A percentile compares a stretch with the other conserved stretches of the same genome.
These are phyloP conservation scores for Acomys russatus DNA, from an alignment of 2,797 vertebrate species.

Conservation along the genomic window DNA sequence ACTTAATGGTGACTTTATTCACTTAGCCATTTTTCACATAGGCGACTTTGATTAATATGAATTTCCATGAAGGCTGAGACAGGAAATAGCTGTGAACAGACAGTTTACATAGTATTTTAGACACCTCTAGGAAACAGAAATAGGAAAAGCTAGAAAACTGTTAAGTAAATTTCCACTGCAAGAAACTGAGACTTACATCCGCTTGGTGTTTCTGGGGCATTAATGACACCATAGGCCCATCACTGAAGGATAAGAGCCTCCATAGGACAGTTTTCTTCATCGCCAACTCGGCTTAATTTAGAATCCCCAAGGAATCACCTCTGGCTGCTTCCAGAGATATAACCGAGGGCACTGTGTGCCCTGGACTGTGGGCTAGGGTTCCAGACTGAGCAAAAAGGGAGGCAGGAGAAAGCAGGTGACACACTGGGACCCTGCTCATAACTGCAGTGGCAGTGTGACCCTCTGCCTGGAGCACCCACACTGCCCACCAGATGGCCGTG, in stretches of 20 bases:
- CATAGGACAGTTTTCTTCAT: not conserved
- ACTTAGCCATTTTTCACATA: not conserved
- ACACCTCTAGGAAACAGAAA: not conserved
- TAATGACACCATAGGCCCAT: not conserved
- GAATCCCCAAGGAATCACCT: not conserved
- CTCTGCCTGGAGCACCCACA: not conserved
- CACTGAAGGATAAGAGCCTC: not conserved
- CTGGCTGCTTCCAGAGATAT: not conserved
- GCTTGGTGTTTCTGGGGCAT: not conserved
- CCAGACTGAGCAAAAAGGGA: not conserved
- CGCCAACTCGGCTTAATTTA: not conserved
- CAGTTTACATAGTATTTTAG: not conserved
- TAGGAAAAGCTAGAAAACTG: not conserved
- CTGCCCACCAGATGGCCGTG: not conserved
- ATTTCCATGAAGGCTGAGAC: slow-evolving; percentile 53
- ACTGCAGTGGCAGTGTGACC: not conserved
- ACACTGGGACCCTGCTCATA: not conserved
- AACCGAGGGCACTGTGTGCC: too few species aligned
- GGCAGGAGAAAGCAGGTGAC: not conserved
- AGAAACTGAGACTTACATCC: not conserved
- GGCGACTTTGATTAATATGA: not conserved
- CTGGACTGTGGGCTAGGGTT: not conserved
- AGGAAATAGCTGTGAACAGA: not conserved
- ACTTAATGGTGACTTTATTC: not conserved
- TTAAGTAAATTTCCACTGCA: not conserved